Base-by-base conservation (phyloP, 2,888 invertebrate genomes). In the Gibbula magus region DNA sequence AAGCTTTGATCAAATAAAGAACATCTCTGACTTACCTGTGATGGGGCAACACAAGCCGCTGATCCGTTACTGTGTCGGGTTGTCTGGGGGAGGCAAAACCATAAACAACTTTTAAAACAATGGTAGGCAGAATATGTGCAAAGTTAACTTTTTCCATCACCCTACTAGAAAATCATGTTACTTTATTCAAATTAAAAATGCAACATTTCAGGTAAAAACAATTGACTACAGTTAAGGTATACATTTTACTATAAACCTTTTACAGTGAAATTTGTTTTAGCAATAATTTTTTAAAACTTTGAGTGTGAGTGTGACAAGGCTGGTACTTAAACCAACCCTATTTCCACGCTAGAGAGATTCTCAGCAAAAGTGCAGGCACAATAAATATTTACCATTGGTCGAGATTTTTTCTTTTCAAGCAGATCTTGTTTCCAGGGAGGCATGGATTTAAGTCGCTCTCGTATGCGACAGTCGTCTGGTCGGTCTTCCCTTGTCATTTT, bases 341-440 rank as follows among this genome's bases (percentile, higher is more conserved):
- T n/a, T n/a, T n/a, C n/a, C n/a, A n/a, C n/a, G n/a, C n/a, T n/a
- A n/a, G n/a, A n/a, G n/a, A n/a, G n/a, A n/a, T n/a, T n/a, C n/a
- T n/a, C n/a, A n/a, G n/a, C n/a, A n/a, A n/a, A n/a, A n/a, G n/a
- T n/a, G n/a, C n/a, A n/a, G n/a, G n/a, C n/a, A n/a, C n/a, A n/a
- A n/a, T n/a, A n/a, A n/a, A n/a, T n/a, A n/a, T n/a, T 82, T 81
- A 89, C 88, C 84, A 85, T 79, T 45, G 87, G 87, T 83, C 86
- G 84, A 45, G 79, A 86, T 66, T 86, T 88, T 75, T 89, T 89
- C 82, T 87, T 88, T 77, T 90, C 90, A 56, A 89, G 86, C 4
- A 89, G 82, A 84, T 89, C 89, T 78, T 89, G 85, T 81, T 88
- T 90, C 90, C 90, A 90, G 74, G 88, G 87, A 88, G 79, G 29